phyloP scores from a whole-genome alignment of 2,797 vertebrate species.

The Tragelaphus oryx region DNA sequence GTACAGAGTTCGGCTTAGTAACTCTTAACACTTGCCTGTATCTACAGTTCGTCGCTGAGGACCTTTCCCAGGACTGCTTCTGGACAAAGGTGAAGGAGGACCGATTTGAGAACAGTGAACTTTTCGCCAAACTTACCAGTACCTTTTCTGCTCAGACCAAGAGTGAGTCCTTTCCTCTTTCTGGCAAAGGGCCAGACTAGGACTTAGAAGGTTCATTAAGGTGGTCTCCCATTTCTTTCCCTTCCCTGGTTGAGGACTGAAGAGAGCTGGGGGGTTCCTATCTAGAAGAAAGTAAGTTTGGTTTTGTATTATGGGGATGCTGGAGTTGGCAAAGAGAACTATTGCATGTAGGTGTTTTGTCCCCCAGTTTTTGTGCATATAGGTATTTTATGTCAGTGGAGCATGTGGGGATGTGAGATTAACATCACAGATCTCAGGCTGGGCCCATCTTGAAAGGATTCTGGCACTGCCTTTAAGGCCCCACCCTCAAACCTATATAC shows the following conservation, averaged over 20 bases:
- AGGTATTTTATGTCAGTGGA: not conserved
- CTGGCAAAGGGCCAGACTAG: not conserved
- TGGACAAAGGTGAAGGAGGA: slow-evolving; percentile 90
- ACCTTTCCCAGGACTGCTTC: slow-evolving; percentile 89
- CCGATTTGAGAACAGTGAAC: slow-evolving; percentile 88
- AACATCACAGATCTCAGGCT: not conserved
- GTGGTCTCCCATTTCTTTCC: not conserved
- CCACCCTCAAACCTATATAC: not conserved
- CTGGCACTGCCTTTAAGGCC: not conserved
- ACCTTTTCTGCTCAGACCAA: slow-evolving; percentile 90
- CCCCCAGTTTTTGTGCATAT: not conserved
- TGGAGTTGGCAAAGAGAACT: not conserved
- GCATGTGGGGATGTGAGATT: not conserved
- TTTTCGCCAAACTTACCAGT: slow-evolving; percentile 91
- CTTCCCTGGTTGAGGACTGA: not conserved
- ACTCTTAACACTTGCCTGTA: slow-evolving; percentile 4
- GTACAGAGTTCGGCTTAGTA: not conserved
- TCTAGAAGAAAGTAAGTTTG: not conserved
- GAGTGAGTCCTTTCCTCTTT: slow-evolving; percentile 82
- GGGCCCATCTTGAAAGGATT: not conserved
- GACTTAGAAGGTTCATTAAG: not conserved
- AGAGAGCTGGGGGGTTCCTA: not conserved
- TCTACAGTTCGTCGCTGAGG: slow-evolving; percentile 85
- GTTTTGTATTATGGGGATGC: not conserved
- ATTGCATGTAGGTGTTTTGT: not conserved